Percentiles rank a stretch among this genome's conserved stretches.
These are phyloP conservation scores for Phylloscopus whistleri DNA, from an alignment of 2,113 vertebrate species.

Conservation along the genomic window DNA sequence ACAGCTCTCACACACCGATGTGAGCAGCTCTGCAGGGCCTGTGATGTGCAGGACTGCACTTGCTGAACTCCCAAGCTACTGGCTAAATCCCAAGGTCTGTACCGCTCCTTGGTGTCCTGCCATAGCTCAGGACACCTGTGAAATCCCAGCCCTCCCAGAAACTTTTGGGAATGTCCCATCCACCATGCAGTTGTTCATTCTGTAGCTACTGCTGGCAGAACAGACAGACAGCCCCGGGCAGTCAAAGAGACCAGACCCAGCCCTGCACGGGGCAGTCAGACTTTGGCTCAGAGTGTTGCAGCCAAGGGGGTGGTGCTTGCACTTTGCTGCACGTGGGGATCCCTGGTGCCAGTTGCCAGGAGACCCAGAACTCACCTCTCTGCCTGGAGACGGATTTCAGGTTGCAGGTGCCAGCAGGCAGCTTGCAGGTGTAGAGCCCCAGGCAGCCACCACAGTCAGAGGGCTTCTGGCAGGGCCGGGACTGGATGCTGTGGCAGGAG, in stretches of 20 bases:
- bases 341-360: accelerated
- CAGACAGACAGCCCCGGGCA: neutral
- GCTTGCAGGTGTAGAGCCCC: slow-evolving; percentile 73
- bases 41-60: accelerated
- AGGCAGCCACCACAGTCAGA: slow-evolving; percentile 70
- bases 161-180: neutral
- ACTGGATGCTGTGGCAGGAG: slow-evolving; percentile 60
- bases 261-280: neutral
- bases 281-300: neutral
- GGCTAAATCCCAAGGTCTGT: accelerated
- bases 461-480: slow-evolving; percentile 49
- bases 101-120: accelerated
- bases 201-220: neutral
- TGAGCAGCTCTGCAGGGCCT: accelerated
- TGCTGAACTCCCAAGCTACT: neutral
- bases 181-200: accelerated
- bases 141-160: neutral
- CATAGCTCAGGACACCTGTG: accelerated
- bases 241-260: accelerated
- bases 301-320: neutral
- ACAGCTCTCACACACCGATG: accelerated
- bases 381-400: slow-evolving; percentile 68
- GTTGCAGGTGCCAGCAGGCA: slow-evolving; percentile 31
- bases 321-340: accelerated
- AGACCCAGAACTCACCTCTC: slow-evolving; percentile 38